Conservation (phyloP, 2,888 invertebrate species). For the Lasioglossum pauxillum region DNA sequence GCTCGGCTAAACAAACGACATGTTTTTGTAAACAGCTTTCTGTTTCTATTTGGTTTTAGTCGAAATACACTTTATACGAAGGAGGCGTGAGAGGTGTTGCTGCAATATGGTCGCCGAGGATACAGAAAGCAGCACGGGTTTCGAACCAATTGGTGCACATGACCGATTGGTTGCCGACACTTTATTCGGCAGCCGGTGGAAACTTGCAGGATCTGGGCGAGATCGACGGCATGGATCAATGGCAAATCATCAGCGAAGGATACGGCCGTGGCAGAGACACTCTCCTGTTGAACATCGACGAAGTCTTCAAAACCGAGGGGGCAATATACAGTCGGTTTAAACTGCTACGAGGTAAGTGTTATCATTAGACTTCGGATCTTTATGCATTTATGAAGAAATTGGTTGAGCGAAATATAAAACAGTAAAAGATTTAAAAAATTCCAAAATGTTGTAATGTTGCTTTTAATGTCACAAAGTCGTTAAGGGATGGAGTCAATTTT, state of each 20-base stretch:
- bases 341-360: constrained; percentile 77
- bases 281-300: constrained; percentile 86
- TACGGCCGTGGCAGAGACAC: constrained; percentile 81
- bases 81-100: constrained; percentile 89
- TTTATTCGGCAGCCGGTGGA: constrained; percentile 87
- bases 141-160: constrained; percentile 88
- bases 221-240: constrained; percentile 85
- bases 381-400: no score
- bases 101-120: constrained; percentile 88
- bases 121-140: constrained; percentile 86
- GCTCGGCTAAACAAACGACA: neutral
- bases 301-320: constrained; percentile 78
- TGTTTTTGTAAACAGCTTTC: neutral
- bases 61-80: constrained; percentile 90
- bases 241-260: constrained; percentile 84
- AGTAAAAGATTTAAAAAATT: no score
- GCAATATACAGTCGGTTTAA: constrained; percentile 80
- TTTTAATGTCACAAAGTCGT: no score
- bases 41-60: constrained; percentile 83
- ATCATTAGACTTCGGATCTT: no score
- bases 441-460: no score
- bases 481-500: no score
- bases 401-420: no score
- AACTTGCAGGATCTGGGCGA: constrained; percentile 77
- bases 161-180: constrained; percentile 90